These are phyloP conservation scores for Balearica regulorum DNA, from an alignment of 2,797 vertebrate genomes.

Conservation along the genomic window DNA sequence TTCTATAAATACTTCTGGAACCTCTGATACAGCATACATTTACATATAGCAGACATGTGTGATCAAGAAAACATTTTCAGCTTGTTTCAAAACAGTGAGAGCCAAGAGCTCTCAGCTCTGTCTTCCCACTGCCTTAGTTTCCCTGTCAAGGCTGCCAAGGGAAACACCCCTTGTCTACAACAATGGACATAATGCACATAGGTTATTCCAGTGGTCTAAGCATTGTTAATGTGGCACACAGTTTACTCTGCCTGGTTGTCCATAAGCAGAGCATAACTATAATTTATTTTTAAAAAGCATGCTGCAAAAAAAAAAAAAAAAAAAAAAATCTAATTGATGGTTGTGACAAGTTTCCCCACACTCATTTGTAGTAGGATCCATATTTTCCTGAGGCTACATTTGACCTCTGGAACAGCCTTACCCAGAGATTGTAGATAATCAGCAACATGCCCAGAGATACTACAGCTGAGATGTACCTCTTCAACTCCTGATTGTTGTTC, in stretches of 20 bases:
- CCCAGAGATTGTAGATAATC: neutral
- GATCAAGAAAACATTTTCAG: neutral
- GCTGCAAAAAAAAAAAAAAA: neutral
- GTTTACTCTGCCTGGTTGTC: neutral
- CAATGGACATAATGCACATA: fast-evolving
- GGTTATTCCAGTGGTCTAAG: neutral
- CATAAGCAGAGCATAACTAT: neutral
- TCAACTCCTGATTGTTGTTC: neutral
- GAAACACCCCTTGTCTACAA: fast-evolving
- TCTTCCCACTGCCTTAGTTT: neutral
- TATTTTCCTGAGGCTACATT: neutral
- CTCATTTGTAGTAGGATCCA: neutral
- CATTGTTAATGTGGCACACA: fast-evolving
- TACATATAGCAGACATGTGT: fast-evolving
- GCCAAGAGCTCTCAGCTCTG: neutral
- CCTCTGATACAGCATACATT: neutral
- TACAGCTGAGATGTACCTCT: fast-evolving
- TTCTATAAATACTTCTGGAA: neutral
- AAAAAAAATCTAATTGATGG: neutral
- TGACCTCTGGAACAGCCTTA: neutral
- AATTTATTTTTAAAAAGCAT: neutral
- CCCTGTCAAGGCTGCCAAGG: neutral
- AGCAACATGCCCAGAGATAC: neutral
- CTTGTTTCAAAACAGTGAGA: neutral
- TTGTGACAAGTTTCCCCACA: neutral